Percentiles rank a stretch among this genome's conserved stretches.
Conservation (phyloP, 35 echinoderm and acorn worm genomes). For the Apostichopus japonicus region DNA sequence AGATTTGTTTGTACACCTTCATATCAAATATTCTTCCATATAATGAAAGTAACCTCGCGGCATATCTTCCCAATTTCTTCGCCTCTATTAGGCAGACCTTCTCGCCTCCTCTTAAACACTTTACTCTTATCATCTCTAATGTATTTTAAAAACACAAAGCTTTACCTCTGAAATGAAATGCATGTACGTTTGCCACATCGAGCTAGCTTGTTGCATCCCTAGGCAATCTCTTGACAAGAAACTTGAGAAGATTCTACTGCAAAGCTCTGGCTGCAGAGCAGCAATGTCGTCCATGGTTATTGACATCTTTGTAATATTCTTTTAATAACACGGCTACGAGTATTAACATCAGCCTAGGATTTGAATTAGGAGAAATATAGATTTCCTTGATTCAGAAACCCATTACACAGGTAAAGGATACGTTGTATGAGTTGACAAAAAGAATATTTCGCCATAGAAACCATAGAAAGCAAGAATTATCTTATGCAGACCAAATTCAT, state of each 20-base stretch:
- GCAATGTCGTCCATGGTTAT: background rate
- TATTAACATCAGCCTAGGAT: no score
- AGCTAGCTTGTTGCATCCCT: conserved; percentile 5
- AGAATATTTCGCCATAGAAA: no score
- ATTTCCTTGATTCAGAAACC: no score
- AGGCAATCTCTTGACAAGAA: background rate
- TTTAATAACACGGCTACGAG: background rate
- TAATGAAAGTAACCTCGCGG: background rate
- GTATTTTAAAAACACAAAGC: background rate
- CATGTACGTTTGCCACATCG: background rate
- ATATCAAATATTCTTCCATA: background rate
- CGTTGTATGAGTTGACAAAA: no score
- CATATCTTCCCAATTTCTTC: background rate
- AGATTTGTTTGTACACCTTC: background rate
- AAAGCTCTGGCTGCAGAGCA: background rate
- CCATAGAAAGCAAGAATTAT: no score
- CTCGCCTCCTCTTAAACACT: conserved; percentile 17
- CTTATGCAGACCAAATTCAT: no score
- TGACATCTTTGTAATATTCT: conserved; percentile 4
- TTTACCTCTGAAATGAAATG: background rate
- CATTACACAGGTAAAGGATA: no score
- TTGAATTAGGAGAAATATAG: no score
- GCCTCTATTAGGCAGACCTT: conserved; percentile 1
- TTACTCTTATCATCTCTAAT: background rate
- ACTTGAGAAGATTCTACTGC: background rate